Evolutionary conservation across 2,888 invertebrate genomes (phyloP).

Genomic region (Cremastinae sp.): DNA sequence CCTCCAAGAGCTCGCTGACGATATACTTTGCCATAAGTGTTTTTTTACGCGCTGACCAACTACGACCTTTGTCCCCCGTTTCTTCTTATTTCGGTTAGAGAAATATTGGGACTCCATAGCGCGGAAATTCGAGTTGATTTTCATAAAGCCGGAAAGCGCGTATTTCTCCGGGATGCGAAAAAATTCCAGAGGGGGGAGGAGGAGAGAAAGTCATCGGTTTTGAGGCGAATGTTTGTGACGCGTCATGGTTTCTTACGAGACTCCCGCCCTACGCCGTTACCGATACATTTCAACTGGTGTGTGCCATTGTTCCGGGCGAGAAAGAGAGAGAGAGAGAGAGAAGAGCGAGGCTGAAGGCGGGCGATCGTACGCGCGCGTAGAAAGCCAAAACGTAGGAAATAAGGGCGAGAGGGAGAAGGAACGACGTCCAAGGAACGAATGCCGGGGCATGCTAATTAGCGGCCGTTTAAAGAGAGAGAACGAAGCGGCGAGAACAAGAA

Average conservation of each 20-base stretch:
- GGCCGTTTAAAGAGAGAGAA: slow-evolving; percentile 59
- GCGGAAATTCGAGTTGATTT: no score
- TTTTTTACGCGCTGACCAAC: no score
- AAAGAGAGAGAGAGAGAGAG: slow-evolving; percentile 5
- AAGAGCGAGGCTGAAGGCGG: slow-evolving; percentile 44
- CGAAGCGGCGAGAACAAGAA: slow-evolving; percentile 34
- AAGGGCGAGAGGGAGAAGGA: no score
- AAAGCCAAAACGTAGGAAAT: slow-evolving; percentile 66
- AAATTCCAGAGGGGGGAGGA: not conserved
- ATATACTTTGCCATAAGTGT: no score
- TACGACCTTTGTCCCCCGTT: no score
- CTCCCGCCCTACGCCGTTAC: not conserved
- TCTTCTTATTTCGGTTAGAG: no score
- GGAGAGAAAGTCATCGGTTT: slow-evolving; percentile 1
- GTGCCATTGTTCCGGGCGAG: slow-evolving; percentile 5
- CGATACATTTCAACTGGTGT: slow-evolving; percentile 17
- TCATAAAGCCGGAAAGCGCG: slow-evolving; percentile 11
- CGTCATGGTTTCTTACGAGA: slow-evolving; percentile 11
- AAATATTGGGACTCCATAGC: no score
- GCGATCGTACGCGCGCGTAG: no score
- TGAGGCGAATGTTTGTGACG: slow-evolving; percentile 1
- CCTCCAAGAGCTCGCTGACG: no score
- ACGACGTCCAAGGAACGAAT: slow-evolving; percentile 61
- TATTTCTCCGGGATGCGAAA: not conserved
- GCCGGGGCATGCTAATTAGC: slow-evolving; percentile 68